Evolutionary conservation across 2,113 vertebrate species (phyloP).

Genomic region (Lepisosteus osseus): DNA sequence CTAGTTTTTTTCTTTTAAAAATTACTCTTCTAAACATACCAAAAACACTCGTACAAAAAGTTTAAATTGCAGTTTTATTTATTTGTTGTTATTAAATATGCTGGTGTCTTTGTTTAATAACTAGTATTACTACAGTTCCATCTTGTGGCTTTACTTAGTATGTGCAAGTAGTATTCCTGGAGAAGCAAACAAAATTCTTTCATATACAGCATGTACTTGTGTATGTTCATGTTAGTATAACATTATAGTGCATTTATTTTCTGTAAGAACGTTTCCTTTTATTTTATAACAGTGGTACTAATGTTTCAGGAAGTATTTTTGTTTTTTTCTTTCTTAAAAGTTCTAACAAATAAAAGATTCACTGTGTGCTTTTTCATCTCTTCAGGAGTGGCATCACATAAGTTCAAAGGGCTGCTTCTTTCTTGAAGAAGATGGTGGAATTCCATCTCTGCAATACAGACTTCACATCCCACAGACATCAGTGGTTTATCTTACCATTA

Average conservation of each 20-base stretch:
- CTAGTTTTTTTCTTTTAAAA: too few species aligned
- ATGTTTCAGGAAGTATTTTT: background rate
- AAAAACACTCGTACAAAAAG: too few species aligned
- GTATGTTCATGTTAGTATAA: background rate
- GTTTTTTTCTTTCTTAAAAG: conserved; percentile 10
- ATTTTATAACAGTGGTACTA: conserved; percentile 9
- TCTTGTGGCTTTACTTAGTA: conserved; percentile 40
- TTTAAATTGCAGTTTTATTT: too few species aligned
- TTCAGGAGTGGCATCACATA: conserved; percentile 77
- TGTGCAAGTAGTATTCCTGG: background rate
- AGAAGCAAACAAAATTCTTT: background rate
- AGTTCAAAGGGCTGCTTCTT: conserved; percentile 84
- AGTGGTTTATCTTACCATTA: conserved; percentile 75
- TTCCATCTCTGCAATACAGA: conserved; percentile 79
- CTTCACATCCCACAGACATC: conserved; percentile 73
- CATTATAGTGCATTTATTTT: conserved; percentile 29
- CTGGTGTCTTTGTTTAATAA: conserved; percentile 12
- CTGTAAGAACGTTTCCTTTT: conserved; percentile 21
- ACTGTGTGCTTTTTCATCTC: background rate
- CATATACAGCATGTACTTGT: conserved; percentile 13
- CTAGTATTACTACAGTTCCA: conserved; percentile 44
- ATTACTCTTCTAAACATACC: too few species aligned
- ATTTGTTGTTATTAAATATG: too few species aligned
- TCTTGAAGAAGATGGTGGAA: conserved; percentile 76
- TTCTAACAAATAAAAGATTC: background rate